Base-by-base conservation (phyloP, 1,140 invertebrate species). In the Tetramorium alpestre region DNA sequence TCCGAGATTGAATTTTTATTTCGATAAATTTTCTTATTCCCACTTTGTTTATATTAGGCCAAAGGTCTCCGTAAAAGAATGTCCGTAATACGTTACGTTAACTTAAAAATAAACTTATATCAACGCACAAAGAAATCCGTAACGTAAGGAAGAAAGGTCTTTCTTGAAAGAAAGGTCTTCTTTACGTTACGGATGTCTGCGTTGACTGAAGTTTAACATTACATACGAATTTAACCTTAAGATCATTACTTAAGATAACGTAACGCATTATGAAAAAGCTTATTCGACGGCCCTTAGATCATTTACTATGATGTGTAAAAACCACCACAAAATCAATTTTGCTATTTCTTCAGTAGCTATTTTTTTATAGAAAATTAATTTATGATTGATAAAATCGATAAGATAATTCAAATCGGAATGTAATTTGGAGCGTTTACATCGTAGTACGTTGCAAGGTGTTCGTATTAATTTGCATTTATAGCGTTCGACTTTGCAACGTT, bases 391-490 rank as follows among this genome's bases (percentile, higher is more conserved):
- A 72, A 84, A 44, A 62, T 73, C 33, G 69, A 33, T 22, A 33
- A 22, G 16, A 5, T 38, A 73, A 84, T 11, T 33, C 41, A 38
- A 72, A 58, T 22, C 11, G n/a, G n/a, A 75, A 60, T n/a, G 38
- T 47, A 28, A 47, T 64, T 78, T 11, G 13, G 28, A 38, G 22
- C 49, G n/a, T 47, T 73, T 62, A 38, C 41, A 13, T 47, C 4
- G 38, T 13, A 16, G 54, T 58, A 49, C 33, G 60, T 60, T n/a
- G 65, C 77, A 28, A 81, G 28, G 10, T 6, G 16, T 22, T 28
- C 3, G 25, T 60, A 72, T 72, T 7, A 84, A 60, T 84, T 75
- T 49, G 80, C 56, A 75, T 47, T 73, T 38, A 33, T 33, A 13
- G 10, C 5, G 54, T 16, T 60, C 6, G 41, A 47, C 54, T 58